Percentiles rank a stretch among this genome's conserved stretches.
Conservation (phyloP, 2,113 vertebrate genomes). For the Tachysurus vachellii region DNA sequence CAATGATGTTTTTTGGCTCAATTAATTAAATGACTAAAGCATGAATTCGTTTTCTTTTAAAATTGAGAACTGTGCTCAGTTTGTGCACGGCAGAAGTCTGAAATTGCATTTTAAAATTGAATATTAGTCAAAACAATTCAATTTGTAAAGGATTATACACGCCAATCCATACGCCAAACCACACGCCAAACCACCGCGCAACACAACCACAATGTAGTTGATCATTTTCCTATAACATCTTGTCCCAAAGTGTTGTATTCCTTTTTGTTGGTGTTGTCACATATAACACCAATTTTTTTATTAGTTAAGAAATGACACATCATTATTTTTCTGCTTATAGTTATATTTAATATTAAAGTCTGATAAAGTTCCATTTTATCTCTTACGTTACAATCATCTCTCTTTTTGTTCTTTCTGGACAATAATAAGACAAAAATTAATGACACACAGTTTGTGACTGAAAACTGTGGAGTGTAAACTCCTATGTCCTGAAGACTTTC, state of each 20-base stretch:
- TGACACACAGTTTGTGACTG: background rate
- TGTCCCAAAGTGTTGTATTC: background rate
- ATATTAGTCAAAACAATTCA: background rate
- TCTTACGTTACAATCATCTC: background rate
- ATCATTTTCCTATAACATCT: background rate
- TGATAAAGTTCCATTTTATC: background rate
- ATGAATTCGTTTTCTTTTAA: background rate
- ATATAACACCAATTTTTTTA: background rate
- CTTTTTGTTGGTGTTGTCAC: background rate
- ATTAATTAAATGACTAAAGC: background rate
- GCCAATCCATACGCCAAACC: background rate
- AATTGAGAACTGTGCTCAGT: background rate
- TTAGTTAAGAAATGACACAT: background rate
- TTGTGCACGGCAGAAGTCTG: background rate
- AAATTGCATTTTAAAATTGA: background rate
- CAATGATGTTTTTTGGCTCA: background rate
- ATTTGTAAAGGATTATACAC: background rate
- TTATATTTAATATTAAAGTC: background rate
- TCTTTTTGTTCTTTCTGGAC: background rate
- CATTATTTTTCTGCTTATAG: background rate
- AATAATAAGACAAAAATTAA: background rate
- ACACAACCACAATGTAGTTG: background rate
- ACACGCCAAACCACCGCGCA: background rate
- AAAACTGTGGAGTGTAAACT: no score
- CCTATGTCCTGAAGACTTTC: no score